phyloP scores from a whole-genome alignment of 2,797 vertebrate species.

The Somateria mollissima region DNA sequence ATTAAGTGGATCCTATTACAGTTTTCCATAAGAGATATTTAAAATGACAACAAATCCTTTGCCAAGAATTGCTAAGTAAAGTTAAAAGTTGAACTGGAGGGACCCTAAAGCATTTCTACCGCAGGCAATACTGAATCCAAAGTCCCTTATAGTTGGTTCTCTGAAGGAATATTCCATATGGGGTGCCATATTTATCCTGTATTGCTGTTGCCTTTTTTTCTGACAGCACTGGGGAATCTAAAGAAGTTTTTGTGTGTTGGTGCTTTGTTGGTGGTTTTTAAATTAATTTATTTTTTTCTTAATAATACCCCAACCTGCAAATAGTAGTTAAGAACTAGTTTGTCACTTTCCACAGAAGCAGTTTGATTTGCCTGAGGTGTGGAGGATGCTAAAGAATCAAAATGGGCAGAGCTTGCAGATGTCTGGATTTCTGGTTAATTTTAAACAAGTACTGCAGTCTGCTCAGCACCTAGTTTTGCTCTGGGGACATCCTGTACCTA shows the following conservation, averaged over 20 bases:
- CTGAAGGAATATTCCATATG: background rate
- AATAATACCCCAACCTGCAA: background rate
- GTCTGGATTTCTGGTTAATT: background rate
- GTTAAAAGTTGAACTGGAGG: background rate
- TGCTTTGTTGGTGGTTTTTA: background rate
- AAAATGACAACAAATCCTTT: constrained; percentile 39
- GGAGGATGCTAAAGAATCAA: background rate
- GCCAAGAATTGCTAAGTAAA: constrained; percentile 40
- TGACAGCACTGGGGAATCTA: background rate
- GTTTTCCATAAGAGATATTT: constrained; percentile 34
- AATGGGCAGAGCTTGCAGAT: background rate
- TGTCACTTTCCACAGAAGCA: background rate
- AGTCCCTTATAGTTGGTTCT: background rate
- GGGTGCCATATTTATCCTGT: background rate
- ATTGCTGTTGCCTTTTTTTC: background rate
- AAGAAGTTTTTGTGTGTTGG: background rate
- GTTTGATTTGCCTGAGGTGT: background rate
- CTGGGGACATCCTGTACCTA: background rate
- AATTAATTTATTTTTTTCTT: background rate
- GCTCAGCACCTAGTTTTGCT: background rate
- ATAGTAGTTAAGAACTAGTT: background rate
- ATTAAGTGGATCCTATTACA: constrained; percentile 36
- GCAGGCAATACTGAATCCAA: background rate
- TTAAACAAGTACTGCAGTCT: background rate
- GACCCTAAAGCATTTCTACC: background rate